A percentile compares a stretch with the other conserved stretches of the same genome.
These are phyloP conservation scores for Habropoda laboriosa DNA, from an alignment of 1,140 invertebrate genomes.

Conservation along the genomic window DNA sequence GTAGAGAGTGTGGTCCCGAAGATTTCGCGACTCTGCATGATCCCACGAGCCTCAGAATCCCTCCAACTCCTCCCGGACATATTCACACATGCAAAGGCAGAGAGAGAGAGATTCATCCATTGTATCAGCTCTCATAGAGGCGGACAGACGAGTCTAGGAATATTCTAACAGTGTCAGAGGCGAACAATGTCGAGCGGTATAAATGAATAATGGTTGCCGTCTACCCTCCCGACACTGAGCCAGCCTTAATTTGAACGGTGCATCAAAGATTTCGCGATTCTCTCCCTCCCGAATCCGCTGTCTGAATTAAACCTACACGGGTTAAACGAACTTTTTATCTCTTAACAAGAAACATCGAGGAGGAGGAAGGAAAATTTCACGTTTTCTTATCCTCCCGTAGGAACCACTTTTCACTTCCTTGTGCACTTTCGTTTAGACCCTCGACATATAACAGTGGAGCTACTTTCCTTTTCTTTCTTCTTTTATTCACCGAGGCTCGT, in stretches of 20 bases:
- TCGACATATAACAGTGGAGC: no score
- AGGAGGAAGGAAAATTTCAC: background rate
- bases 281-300: background rate
- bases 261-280: slow-evolving; percentile 28
- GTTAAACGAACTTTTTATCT: background rate
- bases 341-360: background rate
- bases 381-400: background rate
- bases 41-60: background rate
- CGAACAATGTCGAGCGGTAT: slow-evolving; percentile 36
- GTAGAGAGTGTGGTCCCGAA: background rate
- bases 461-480: background rate
- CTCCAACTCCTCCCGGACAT: background rate
- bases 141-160: slow-evolving; percentile 24
- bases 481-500: background rate
- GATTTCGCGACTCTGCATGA: slow-evolving; percentile 16
- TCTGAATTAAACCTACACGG: background rate
- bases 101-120: background rate
- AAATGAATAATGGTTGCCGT: slow-evolving; percentile 44
- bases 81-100: background rate
- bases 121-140: background rate
- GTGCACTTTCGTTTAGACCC: background rate
- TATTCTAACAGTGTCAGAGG: slow-evolving; percentile 39
- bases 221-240: slow-evolving; percentile 31
- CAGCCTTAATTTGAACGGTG: slow-evolving; percentile 3
- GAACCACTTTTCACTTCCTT: background rate